Evolutionary conservation across 2,888 invertebrate genomes (phyloP).

Genomic region (Callinectes sapidus): DNA sequence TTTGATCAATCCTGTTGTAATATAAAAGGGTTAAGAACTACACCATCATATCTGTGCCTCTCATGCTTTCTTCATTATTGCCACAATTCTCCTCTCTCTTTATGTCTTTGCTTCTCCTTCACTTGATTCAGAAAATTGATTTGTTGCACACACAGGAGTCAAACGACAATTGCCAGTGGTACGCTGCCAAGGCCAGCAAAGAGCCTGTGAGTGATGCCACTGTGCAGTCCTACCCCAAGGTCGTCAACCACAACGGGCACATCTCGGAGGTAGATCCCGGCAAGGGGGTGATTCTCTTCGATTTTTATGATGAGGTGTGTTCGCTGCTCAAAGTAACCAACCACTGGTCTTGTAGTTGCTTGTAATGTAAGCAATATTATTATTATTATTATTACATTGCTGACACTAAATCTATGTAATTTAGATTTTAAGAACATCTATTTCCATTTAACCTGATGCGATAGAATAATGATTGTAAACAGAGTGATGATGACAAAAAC

Average conservation of each 20-base stretch:
- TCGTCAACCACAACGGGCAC: slow-evolving; percentile 64
- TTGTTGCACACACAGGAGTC: slow-evolving; percentile 49
- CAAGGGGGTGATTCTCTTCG: slow-evolving; percentile 67
- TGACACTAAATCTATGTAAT: too few species aligned
- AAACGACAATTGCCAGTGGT: slow-evolving; percentile 69
- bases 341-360: background rate
- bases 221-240: slow-evolving; percentile 15
- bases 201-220: slow-evolving; percentile 30
- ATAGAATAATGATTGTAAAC: too few species aligned
- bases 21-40: too few species aligned
- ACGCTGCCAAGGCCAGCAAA: slow-evolving; percentile 58
- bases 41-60: too few species aligned
- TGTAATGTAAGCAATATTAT: too few species aligned
- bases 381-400: too few species aligned
- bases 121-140: background rate
- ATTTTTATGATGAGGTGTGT: slow-evolving; percentile 59
- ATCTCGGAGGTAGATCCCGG: slow-evolving; percentile 69
- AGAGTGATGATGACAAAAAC: background rate
- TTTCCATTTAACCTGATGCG: too few species aligned
- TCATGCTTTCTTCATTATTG: too few species aligned
- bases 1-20: too few species aligned
- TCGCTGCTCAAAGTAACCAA: background rate
- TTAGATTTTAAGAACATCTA: background rate
- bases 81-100: too few species aligned
- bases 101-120: background rate